phyloP scores from a whole-genome alignment of 2,113 vertebrate genomes.

The Balaeniceps rex region DNA sequence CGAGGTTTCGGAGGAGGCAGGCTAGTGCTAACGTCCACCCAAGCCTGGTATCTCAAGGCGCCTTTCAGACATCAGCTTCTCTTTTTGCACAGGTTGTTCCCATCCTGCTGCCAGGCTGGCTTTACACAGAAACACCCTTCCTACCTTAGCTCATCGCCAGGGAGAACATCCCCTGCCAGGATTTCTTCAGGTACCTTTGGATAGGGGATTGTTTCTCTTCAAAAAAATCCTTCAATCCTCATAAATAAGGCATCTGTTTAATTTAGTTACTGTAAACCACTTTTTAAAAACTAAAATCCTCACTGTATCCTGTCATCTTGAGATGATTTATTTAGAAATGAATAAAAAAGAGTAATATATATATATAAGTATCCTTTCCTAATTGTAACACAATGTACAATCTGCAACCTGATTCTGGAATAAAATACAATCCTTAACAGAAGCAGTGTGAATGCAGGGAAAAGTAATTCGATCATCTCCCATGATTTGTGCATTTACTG shows the following conservation, averaged over 20 bases:
- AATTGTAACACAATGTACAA: not conserved
- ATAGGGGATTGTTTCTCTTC: not conserved
- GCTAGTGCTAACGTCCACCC: not conserved
- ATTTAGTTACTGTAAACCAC: slow-evolving; percentile 12
- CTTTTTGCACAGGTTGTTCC: not conserved
- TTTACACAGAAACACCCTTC: not conserved
- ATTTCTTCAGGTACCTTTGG: not conserved
- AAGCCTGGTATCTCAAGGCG: not conserved
- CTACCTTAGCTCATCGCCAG: not conserved
- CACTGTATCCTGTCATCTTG: not conserved
- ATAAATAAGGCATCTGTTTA: slow-evolving; percentile 44
- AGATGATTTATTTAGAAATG: not conserved
- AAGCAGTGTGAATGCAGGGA: not conserved
- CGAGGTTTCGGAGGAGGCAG: not conserved
- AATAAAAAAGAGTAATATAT: slow-evolving; percentile 27
- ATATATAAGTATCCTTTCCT: not conserved
- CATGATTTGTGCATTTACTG: not conserved
- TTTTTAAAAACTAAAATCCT: not conserved
- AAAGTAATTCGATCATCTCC: not conserved
- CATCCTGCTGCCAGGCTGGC: not conserved
- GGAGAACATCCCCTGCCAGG: not conserved
- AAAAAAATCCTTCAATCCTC: not conserved
- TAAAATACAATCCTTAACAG: not conserved
- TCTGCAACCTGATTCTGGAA: not conserved
- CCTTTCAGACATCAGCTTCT: not conserved